Base-by-base conservation (phyloP, 2,888 invertebrate species). In the Strigamia transsilvanica region DNA sequence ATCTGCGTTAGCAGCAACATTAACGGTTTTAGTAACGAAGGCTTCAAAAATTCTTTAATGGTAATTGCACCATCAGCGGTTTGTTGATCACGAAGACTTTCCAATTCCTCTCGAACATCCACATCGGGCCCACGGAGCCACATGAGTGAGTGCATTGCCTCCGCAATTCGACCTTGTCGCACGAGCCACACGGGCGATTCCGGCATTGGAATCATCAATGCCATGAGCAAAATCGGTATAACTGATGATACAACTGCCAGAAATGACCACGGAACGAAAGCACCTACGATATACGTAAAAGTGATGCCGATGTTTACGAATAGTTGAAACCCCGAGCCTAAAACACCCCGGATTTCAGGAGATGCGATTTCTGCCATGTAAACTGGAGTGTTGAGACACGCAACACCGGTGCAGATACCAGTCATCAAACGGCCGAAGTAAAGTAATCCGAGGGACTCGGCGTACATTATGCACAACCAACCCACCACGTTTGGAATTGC, bases 281-380 rank as follows among this genome's bases (percentile, higher is more conserved):
- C 91, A 32, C 98, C 98, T 42, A 93, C 91, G 18, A 27, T n/a
- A 51, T 80, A 80, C 5, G 46, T 18, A 41, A 93, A 90, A 0
- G 96, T 90, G 83, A 97, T 95, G 84, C 97, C 97, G 15, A 93
- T 87, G 0, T 94, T 94, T 82, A 97, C 90, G 91, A 94, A 93
- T 46, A 98, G 88, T 87, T 97, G 97, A 87, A 96, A 95, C 86
- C 93, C 95, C 80, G 94, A 94, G 4, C 98, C 98, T 42, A 98
- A 90, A 15, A 94, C 93, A 9, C 98, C 98, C 83, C 98, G 91
- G 12, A 96, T 93, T 90, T 97, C 95, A 1, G 96, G 94, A 87
- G 97, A 96, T 42, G 97, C 91, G 0, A 96, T 94, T 89, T 98
- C 98, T 46, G 96, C 96, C 81, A 98, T 91, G 87, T 98, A 98